phyloP scores from a whole-genome alignment of 2,113 vertebrate species.

The Muscicapa adusta region DNA sequence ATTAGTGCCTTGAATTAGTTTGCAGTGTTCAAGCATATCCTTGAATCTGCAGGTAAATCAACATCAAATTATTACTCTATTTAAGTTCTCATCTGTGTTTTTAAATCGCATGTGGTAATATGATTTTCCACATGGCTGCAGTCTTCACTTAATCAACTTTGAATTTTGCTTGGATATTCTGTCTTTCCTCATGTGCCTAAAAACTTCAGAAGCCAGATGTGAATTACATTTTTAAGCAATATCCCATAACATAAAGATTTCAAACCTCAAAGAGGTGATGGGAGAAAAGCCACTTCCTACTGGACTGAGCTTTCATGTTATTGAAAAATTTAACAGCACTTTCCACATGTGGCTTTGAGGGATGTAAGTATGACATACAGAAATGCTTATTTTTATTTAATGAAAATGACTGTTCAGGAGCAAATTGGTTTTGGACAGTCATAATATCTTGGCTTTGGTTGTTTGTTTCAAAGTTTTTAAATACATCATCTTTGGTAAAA shows the following conservation, averaged over 20 bases:
- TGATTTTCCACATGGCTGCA: not conserved
- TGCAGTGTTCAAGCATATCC: not conserved
- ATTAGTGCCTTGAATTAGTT: not conserved
- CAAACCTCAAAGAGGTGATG: not conserved
- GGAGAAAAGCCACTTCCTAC: not conserved
- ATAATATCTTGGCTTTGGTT: not conserved
- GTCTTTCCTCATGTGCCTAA: not conserved
- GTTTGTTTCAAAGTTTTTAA: not conserved
- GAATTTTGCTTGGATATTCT: not conserved
- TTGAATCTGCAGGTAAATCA: not conserved
- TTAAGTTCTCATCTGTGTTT: not conserved
- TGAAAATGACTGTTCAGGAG: not conserved
- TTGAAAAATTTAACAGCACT: not conserved
- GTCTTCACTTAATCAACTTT: not conserved
- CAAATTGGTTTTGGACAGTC: not conserved
- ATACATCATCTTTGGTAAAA: not conserved
- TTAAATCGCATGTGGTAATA: not conserved
- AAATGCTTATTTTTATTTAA: not conserved
- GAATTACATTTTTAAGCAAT: slow-evolving; percentile 11
- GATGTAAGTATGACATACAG: rapidly evolving
- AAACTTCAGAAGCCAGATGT: not conserved
- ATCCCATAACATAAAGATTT: not conserved
- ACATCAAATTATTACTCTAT: not conserved
- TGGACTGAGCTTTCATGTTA: not conserved
- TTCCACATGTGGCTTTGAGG: not conserved